phyloP scores from a whole-genome alignment of 2,797 vertebrate genomes.

The Myotis vivesi region DNA sequence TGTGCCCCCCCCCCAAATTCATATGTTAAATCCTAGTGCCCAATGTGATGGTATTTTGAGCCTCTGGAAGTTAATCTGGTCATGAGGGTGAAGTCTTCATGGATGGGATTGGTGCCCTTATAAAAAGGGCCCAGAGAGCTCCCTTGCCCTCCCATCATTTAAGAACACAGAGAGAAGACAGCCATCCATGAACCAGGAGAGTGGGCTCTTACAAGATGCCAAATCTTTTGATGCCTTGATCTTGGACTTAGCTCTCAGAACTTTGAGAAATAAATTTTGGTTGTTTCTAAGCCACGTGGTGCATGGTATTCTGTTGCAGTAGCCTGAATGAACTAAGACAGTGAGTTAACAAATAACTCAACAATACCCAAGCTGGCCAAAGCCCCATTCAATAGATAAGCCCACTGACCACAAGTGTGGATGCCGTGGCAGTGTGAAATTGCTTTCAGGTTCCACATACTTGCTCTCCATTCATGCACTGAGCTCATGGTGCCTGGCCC shows the following conservation, averaged over 20 bases:
- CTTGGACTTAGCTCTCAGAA: background rate
- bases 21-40: background rate
- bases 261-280: background rate
- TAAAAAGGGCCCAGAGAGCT: background rate
- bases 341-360: background rate
- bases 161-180: background rate
- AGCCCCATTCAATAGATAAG: background rate
- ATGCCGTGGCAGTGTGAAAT: background rate
- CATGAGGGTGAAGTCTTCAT: background rate
- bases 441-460: background rate
- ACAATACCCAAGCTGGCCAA: background rate
- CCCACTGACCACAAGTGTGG: background rate
- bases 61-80: background rate
- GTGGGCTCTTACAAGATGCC: background rate
- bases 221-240: background rate
- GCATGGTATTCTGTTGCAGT: background rate
- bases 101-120: background rate
- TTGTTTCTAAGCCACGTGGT: background rate
- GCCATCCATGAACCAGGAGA: background rate
- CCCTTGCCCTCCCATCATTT: background rate
- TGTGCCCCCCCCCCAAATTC: background rate
- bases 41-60: background rate
- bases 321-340: background rate
- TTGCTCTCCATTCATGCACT: background rate
- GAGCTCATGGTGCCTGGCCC: background rate